phyloP scores from a whole-genome alignment of 2,113 vertebrate species.

The Aptenodytes forsteri region DNA sequence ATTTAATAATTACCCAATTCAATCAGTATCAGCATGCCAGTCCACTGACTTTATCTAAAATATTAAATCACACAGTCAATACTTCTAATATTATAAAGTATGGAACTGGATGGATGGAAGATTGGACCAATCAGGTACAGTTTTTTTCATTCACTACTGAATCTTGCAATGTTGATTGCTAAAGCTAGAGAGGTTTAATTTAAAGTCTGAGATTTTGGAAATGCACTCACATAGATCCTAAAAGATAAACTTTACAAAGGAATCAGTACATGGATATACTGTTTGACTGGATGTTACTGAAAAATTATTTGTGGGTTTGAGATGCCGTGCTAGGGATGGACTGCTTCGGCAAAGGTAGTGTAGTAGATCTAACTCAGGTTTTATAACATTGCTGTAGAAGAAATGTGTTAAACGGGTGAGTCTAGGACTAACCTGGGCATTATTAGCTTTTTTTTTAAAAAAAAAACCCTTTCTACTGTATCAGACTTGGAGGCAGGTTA shows the following conservation, averaged over 20 bases:
- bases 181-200: background rate
- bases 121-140: background rate
- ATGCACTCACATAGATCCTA: accelerated
- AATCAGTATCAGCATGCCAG: slow-evolving; percentile 32
- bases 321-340: background rate
- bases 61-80: background rate
- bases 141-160: background rate
- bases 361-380: background rate
- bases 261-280: background rate
- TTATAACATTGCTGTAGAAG: background rate
- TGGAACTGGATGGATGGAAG: background rate
- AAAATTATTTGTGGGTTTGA: background rate
- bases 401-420: background rate
- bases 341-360: background rate
- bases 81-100: background rate
- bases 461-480: background rate
- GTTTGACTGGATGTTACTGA: background rate
- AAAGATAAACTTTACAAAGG: background rate
- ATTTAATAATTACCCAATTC: slow-evolving; percentile 62
- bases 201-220: background rate
- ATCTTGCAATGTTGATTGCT: background rate
- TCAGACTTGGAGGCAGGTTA: background rate
- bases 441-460: background rate
- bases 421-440: background rate
- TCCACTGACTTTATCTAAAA: slow-evolving; percentile 17